These are phyloP conservation scores for Paragorgia papillata DNA, from an alignment of 92 coral and sea anemone species.

Conservation along the genomic window DNA sequence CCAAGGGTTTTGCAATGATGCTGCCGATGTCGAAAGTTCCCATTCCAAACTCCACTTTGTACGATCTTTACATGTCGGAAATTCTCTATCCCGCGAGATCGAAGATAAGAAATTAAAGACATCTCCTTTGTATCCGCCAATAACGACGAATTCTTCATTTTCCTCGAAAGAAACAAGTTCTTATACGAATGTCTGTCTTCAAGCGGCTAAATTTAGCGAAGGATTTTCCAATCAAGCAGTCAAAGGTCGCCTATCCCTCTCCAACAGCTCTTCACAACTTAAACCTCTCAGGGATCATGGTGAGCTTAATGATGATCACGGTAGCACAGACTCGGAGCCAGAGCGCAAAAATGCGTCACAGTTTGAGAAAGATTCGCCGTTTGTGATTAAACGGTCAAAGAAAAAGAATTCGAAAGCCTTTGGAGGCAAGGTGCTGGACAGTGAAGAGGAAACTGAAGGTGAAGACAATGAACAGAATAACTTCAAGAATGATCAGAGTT, in stretches of 20 bases:
- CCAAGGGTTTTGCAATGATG: conserved; percentile 5
- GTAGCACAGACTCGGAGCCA: conserved; percentile 10
- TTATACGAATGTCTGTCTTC: too few species aligned
- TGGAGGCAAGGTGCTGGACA: conserved; percentile 2
- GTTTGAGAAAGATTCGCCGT: conserved; percentile 38
- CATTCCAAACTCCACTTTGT: too few species aligned
- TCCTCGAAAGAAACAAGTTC: too few species aligned
- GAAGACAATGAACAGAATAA: conserved; percentile 46
- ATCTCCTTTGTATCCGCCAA: too few species aligned
- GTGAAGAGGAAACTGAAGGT: conserved; percentile 61
- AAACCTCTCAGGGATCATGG: background rate
- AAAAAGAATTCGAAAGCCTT: background rate
- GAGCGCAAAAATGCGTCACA: background rate
- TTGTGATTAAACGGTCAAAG: conserved; percentile 10
- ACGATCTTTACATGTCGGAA: too few species aligned
- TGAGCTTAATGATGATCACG: conserved; percentile 12
- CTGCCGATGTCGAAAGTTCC: background rate
- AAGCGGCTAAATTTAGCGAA: too few species aligned
- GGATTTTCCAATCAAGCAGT: background rate
- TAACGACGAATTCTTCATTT: too few species aligned
- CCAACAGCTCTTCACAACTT: background rate
- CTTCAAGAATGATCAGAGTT: conserved; percentile 11
- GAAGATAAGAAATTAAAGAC: too few species aligned
- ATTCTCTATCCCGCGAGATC: too few species aligned
- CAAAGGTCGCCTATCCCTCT: background rate